Base-by-base conservation (phyloP, 1,140 invertebrate genomes). In the Conus ventricosus region DNA sequence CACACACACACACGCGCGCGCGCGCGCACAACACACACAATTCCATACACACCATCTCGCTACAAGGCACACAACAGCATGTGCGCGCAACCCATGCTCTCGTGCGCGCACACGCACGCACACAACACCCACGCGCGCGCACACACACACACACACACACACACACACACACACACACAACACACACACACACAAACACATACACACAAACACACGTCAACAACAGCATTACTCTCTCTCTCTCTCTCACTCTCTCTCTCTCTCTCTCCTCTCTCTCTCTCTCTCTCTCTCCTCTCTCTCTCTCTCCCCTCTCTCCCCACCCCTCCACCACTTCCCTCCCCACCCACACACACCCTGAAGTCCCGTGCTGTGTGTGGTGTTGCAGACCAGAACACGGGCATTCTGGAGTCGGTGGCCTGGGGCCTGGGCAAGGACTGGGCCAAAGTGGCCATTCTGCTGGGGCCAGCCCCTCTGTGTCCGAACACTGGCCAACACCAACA, bases 401-500 rank as follows among this genome's bases (percentile, higher is more conserved):
- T 88, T 13, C 57, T 90, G 55, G 23, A 84, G 54, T 27, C 63
- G 5, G 81, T 90, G 86, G 63, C 86, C 1, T 25, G 55, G 20
- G 75, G 82, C 4, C 67, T 90, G 82, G 86, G 89, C 3, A 20
- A 57, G 15, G 89, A 90, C n/a, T 90, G 89, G 89, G 15, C 55
- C 82, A 84, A 71, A 39, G n/a, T 90, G 25, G 89, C 78, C n/a
- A 63, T 90, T 17, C 53, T 57, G 7, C 75, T 90, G 86, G 89
- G 0, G 81, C 87, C 20, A 20, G 86, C 10, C 63, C 67, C 5
- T 11, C 39, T 17, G 67, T 25, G 39, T 90, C 20, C 17, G 71
- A 11, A 57, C 17, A 67, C 27, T 67, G 25, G 13, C 53, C 20
- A 17, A 13, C n/a, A 17, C 39, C 55, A 23, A 4, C 54, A 23